Evolutionary conservation across 1,140 invertebrate genomes (phyloP).

Genomic region (Lepidurus couesii): DNA sequence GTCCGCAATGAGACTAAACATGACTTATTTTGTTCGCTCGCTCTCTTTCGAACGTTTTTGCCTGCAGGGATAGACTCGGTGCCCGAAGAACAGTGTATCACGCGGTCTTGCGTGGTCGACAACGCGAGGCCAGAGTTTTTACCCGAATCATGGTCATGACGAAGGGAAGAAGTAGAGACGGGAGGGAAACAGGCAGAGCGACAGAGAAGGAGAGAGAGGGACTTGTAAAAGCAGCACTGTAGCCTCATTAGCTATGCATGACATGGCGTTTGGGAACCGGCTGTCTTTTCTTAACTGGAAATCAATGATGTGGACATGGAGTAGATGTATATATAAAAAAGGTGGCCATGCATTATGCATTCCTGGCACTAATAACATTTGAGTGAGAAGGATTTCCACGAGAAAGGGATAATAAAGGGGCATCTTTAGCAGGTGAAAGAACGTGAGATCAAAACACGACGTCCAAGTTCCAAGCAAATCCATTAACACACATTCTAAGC

Average conservation of each 20-base stretch:
- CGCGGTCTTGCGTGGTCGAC: neutral
- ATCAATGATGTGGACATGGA: slow-evolving; percentile 10
- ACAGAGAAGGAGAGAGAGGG: neutral
- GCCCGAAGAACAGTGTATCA: neutral
- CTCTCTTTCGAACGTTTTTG: no score
- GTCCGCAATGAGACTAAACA: slow-evolving; percentile 3
- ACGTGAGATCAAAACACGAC: neutral
- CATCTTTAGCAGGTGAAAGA: neutral
- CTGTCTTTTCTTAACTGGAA: slow-evolving; percentile 6
- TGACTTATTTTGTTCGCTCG: neutral
- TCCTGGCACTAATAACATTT: neutral
- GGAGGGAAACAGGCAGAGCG: neutral
- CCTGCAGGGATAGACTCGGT: neutral
- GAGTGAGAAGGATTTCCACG: neutral
- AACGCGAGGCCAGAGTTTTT: neutral
- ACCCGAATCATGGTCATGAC: neutral
- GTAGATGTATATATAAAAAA: neutral
- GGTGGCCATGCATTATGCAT: neutral
- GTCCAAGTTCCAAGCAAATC: neutral
- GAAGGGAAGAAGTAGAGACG: neutral
- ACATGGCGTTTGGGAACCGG: neutral
- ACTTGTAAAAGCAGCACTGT: neutral
- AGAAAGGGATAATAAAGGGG: neutral
- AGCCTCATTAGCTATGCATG: slow-evolving; percentile 10
- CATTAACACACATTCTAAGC: neutral